Evolutionary conservation across 2,888 invertebrate genomes (phyloP).

Genomic region (Eupithecia insigniata): DNA sequence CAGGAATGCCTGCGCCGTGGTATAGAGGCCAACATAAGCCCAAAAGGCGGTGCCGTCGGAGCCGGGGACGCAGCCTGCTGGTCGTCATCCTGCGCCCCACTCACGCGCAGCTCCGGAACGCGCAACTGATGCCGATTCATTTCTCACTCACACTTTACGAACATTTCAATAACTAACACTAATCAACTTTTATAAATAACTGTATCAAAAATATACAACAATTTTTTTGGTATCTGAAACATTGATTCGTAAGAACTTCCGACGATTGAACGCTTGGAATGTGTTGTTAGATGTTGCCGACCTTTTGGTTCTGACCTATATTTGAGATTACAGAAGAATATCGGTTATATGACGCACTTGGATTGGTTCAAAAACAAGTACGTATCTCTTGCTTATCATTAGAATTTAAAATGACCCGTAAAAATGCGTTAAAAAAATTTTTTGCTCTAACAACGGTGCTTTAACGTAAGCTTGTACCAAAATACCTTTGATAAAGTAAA

Average conservation of each 20-base stretch:
- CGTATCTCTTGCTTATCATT: neutral
- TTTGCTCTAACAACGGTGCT: neutral
- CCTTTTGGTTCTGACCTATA: slow-evolving; percentile 2
- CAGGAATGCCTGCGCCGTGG: slow-evolving; percentile 89
- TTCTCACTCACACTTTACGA: slow-evolving; percentile 67
- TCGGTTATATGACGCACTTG: slow-evolving; percentile 2
- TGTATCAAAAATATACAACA: slow-evolving; percentile 13
- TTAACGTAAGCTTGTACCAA: neutral
- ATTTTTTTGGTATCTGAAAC: slow-evolving; percentile 19
- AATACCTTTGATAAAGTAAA: no score
- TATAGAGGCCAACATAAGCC: slow-evolving; percentile 81
- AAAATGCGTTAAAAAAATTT: no score
- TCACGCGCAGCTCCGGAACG: slow-evolving; percentile 88
- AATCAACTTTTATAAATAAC: slow-evolving; percentile 29
- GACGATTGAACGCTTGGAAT: slow-evolving; percentile 46
- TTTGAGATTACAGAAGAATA: slow-evolving; percentile 1
- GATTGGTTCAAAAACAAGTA: neutral
- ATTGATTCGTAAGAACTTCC: slow-evolving; percentile 13
- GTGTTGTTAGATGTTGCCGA: slow-evolving; percentile 50
- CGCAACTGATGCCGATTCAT: slow-evolving; percentile 85
- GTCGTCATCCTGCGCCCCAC: slow-evolving; percentile 80
- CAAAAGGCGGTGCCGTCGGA: slow-evolving; percentile 73
- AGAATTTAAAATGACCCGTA: neutral
- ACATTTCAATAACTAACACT: slow-evolving; percentile 37
- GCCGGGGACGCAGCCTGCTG: slow-evolving; percentile 51